phyloP scores from a whole-genome alignment of 2,888 invertebrate species.

The Chrysolina haemoptera region DNA sequence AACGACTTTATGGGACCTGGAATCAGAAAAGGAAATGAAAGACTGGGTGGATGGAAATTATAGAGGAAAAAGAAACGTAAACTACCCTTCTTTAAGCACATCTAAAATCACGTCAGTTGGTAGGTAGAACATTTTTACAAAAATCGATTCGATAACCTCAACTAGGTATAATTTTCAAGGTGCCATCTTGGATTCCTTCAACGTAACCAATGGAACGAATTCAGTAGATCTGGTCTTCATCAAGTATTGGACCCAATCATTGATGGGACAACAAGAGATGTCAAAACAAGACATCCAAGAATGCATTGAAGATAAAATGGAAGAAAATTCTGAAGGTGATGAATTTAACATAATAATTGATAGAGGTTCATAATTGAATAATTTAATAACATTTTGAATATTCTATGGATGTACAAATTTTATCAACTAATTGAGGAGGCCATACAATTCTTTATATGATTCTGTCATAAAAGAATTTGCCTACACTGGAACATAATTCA shows the following conservation, averaged over 20 bases:
- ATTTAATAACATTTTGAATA: too few species aligned
- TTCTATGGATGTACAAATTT: too few species aligned
- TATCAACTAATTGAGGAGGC: too few species aligned
- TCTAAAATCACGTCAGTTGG: slow-evolving; percentile 67
- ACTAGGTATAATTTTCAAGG: slow-evolving; percentile 54
- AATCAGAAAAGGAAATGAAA: slow-evolving; percentile 71
- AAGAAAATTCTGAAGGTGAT: slow-evolving; percentile 57
- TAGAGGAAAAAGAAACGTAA: slow-evolving; percentile 61
- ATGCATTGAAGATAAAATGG: slow-evolving; percentile 74
- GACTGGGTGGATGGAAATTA: slow-evolving; percentile 68
- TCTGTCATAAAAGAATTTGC: too few species aligned
- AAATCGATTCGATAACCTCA: background rate
- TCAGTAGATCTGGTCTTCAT: slow-evolving; percentile 79
- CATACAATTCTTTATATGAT: too few species aligned
- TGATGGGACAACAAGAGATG: slow-evolving; percentile 67
- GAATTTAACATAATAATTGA: background rate
- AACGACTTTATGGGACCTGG: slow-evolving; percentile 72
- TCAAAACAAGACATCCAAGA: slow-evolving; percentile 76
- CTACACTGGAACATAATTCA: too few species aligned
- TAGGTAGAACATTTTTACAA: slow-evolving; percentile 50
- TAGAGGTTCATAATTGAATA: too few species aligned
- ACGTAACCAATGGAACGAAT: slow-evolving; percentile 62
- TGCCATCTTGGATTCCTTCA: slow-evolving; percentile 60
- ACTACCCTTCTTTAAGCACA: slow-evolving; percentile 52
- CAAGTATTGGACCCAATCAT: slow-evolving; percentile 82